Percentiles rank a stretch among this genome's conserved stretches.
phyloP scores from a whole-genome alignment of 2,113 vertebrate species.

The Aegithalos caudatus region DNA sequence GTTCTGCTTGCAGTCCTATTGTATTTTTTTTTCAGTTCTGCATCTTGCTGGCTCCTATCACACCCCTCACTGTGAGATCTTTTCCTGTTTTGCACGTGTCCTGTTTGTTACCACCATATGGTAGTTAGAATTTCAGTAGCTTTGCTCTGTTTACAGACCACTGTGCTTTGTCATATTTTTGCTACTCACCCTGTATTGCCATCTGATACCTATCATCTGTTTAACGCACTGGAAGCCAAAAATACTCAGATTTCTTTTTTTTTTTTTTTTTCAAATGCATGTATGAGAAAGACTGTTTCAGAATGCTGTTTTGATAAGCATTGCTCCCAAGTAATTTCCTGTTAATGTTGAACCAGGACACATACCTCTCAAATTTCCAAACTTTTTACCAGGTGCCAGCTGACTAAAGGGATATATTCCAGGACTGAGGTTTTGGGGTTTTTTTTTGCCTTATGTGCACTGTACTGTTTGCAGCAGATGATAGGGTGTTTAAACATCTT shows the following conservation, averaged over 20 bases:
- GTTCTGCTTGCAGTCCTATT: slow-evolving; percentile 36
- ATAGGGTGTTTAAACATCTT: neutral
- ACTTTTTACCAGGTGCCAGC: neutral
- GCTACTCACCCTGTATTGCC: slow-evolving; percentile 7
- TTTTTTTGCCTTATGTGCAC: neutral
- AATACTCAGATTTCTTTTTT: neutral
- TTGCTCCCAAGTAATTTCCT: slow-evolving; percentile 30
- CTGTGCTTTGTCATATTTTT: slow-evolving; percentile 42
- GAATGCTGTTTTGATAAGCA: slow-evolving; percentile 25
- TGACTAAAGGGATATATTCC: neutral
- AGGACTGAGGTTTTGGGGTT: neutral
- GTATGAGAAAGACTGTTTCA: neutral
- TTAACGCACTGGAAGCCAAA: slow-evolving; percentile 13
- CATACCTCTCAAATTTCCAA: neutral
- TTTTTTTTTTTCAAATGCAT: neutral
- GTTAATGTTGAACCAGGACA: neutral
- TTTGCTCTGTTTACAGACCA: slow-evolving; percentile 47
- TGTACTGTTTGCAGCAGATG: neutral
- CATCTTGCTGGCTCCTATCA: slow-evolving; percentile 20
- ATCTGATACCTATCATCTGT: slow-evolving; percentile 35
- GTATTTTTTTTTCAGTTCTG: neutral
- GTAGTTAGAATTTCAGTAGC: neutral
- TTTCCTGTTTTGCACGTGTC: slow-evolving; percentile 46
- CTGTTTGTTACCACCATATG: slow-evolving; percentile 48
- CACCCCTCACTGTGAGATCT: slow-evolving; percentile 10